phyloP scores from a whole-genome alignment of 1,140 invertebrate species.

The Macrobrachium rosenbergii region DNA sequence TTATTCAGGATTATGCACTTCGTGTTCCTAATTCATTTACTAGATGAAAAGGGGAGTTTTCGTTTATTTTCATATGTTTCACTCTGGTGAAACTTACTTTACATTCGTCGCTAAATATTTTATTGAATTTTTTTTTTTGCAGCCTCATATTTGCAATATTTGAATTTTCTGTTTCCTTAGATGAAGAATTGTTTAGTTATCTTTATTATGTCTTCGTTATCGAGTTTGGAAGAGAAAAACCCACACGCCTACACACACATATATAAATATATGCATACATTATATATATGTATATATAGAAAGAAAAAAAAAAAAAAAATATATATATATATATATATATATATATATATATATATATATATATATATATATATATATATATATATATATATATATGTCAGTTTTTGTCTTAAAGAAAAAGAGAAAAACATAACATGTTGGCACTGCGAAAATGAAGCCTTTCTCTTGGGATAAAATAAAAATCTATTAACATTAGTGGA shows the following conservation, averaged over 20 bases:
- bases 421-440: background rate
- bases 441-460: background rate
- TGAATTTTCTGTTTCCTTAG: background rate
- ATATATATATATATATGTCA: slow-evolving; percentile 12
- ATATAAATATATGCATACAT: slow-evolving; percentile 4
- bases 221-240: background rate
- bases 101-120: no score
- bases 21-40: no score
- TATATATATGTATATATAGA: background rate
- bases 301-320: background rate
- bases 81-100: no score
- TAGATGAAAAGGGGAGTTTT: no score
- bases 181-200: background rate
- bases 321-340: slow-evolving; percentile 25
- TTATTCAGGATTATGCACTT: no score
- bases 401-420: background rate
- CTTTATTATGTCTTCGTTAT: background rate
- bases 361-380: slow-evolving; percentile 27
- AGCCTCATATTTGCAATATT: no score
- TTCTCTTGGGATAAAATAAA: background rate
- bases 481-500: no score
- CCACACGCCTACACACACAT: background rate
- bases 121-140: no score
- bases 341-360: slow-evolving; percentile 24
- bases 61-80: no score